Base-by-base conservation (phyloP, 2,113 vertebrate genomes). In the Rhinopomastus cyanomelas region DNA sequence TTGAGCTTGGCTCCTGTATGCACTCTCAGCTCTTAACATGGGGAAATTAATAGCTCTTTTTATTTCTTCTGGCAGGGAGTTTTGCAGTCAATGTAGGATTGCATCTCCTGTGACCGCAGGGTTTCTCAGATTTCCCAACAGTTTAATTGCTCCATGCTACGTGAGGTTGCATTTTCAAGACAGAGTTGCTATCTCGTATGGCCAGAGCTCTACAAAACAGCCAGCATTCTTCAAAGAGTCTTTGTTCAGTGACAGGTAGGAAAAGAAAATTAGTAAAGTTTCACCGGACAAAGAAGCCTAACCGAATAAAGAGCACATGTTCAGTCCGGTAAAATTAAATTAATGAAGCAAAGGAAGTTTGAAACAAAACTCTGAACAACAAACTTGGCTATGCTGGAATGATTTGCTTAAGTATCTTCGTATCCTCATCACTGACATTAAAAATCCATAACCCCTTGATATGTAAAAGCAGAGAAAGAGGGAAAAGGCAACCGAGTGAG, bases 41-140 rank as follows among this genome's bases (percentile, higher is more conserved):
- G 66, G 66, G 71, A 95, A 94, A 91, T 90, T 88, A 93, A 94
- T 88, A 88, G 85, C 84, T 81, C 37, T 59, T 94, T 89, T 95
- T 88, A 93, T 92, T 90, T 95, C 81, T 68, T 93, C 81, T 94
- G 90, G 83, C 93, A 95, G 71, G 59, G 81, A 94, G 66, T 88
- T 91, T 74, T 91, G 83, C 83, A 66, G 85, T n/a, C 52, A 3
- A 81, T 53, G 81, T 88, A 94, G 90, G 81, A 81, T 52, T 88
- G 81, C 86, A 81, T 81, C 90, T 90, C 86, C 74, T 75, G 77
- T 88, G 92, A 81, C 88, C 86, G 79, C 77, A 90, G 62, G 15
- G 59, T 81, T 91, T 95, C 90, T 94, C 86, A 79, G 34, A 81
- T 91, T 95, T 94, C 93, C 62, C 81, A 88, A 7, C 39, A 72